Evolutionary conservation across 2,797 vertebrate species (phyloP).

Genomic region (Esox lucius): DNA sequence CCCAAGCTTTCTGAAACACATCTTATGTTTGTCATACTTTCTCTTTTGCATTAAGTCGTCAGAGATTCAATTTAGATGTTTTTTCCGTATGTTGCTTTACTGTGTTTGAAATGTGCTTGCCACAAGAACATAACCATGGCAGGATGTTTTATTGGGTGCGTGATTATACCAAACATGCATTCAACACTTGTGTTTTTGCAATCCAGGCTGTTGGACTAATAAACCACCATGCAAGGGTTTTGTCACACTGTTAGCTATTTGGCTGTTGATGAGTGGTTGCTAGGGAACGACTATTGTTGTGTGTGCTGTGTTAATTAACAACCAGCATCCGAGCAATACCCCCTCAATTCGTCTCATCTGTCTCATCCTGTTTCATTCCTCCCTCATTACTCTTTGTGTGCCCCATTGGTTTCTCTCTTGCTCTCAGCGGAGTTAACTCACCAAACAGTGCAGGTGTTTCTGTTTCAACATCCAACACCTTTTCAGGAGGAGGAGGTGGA

Average conservation of each 20-base stretch:
- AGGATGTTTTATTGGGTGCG: background rate
- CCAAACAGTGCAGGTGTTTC: constrained; percentile 57
- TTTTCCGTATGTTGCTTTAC: background rate
- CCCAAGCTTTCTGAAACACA: constrained; percentile 57
- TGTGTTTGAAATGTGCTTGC: background rate
- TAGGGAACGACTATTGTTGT: constrained; percentile 61
- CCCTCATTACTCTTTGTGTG: constrained; percentile 71
- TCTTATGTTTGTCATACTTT: constrained; percentile 18
- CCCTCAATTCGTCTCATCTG: constrained; percentile 17
- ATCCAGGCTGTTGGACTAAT: background rate
- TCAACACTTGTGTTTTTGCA: background rate
- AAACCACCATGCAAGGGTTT: background rate
- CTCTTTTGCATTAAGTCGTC: background rate
- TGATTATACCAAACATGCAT: background rate
- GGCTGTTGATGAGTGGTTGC: constrained; percentile 47
- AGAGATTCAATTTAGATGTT: background rate
- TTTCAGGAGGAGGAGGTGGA: constrained; percentile 10
- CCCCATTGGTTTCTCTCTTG: constrained; percentile 61
- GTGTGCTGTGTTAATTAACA: constrained; percentile 70
- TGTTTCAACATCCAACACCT: constrained; percentile 28
- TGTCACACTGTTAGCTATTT: background rate
- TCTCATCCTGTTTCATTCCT: constrained; percentile 67
- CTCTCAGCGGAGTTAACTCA: constrained; percentile 27
- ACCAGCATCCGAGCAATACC: constrained; percentile 66
- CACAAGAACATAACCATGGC: background rate